Percentiles rank a stretch among this genome's conserved stretches.
Evolutionary conservation across 2,113 vertebrate genomes (phyloP).

Genomic region (Piaya cayana): DNA sequence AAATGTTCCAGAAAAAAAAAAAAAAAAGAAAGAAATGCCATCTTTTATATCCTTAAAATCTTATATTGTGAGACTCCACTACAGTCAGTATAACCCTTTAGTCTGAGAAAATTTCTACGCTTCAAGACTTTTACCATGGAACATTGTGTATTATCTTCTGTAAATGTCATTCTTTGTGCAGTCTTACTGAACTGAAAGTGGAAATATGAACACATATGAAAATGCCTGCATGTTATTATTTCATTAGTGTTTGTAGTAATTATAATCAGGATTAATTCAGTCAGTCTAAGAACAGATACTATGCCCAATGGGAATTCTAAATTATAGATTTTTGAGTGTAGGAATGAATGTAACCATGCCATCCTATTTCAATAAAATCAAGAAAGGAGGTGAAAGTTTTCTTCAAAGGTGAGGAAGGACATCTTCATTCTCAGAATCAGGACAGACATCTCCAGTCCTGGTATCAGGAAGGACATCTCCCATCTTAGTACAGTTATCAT

Average conservation of each 20-base stretch:
- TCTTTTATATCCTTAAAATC: neutral
- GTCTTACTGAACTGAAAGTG: neutral
- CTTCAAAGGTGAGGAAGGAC: neutral
- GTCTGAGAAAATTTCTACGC: neutral
- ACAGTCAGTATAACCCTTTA: neutral
- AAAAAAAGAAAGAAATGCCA: neutral
- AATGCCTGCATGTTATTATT: neutral
- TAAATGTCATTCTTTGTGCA: slow-evolving; percentile 5
- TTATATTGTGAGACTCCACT: neutral
- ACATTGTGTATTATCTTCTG: neutral
- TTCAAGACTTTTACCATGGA: neutral
- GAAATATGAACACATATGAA: neutral
- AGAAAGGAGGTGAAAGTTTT: fast-evolving
- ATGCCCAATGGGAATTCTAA: neutral
- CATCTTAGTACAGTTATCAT: fast-evolving
- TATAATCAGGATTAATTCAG: neutral
- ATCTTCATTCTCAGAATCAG: neutral
- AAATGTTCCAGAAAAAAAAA: neutral
- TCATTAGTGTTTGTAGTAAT: neutral
- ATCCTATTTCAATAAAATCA: neutral
- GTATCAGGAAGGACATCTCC: fast-evolving
- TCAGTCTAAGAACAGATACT: neutral
- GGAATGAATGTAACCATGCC: neutral
- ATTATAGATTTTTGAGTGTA: neutral
- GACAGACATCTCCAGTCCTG: too few species aligned